A percentile compares a stretch with the other conserved stretches of the same genome.
Conservation (phyloP, 1,140 invertebrate genomes). For the Stenopsyche tienmushanensis region DNA sequence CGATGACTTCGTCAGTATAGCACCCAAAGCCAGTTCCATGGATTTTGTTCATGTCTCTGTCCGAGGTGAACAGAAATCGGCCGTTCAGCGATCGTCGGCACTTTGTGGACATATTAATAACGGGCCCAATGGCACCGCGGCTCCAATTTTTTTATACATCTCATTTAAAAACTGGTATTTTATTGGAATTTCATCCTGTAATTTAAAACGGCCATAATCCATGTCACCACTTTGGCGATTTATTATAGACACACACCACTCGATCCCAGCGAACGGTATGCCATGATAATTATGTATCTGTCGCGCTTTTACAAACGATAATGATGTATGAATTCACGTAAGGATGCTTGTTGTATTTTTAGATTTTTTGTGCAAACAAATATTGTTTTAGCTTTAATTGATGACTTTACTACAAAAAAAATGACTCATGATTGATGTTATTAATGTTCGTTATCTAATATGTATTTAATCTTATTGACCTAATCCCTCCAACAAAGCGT, state of each 20-base stretch:
- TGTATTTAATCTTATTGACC: too few relatives aligned
- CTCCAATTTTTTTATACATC: conserved; percentile 35
- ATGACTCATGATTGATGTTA: too few relatives aligned
- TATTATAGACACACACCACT: conserved; percentile 37
- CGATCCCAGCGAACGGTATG: neutral
- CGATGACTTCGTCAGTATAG: neutral
- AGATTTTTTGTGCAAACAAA: too few relatives aligned
- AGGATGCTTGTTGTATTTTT: too few relatives aligned
- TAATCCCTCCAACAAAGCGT: too few relatives aligned
- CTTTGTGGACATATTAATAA: conserved; percentile 31
- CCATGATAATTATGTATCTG: too few relatives aligned
- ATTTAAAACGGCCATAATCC: conserved; percentile 42
- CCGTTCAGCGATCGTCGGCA: conserved; percentile 28
- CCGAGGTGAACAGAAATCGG: conserved; percentile 8
- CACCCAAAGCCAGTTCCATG: neutral
- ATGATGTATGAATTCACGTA: too few relatives aligned
- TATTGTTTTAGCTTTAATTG: too few relatives aligned
- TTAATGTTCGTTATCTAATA: too few relatives aligned
- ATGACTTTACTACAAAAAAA: too few relatives aligned
- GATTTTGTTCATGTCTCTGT: neutral
- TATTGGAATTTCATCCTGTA: conserved; percentile 42
- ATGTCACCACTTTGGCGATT: conserved; percentile 42
- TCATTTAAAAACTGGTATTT: conserved; percentile 42
- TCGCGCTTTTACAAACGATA: too few relatives aligned
- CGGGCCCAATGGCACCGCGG: conserved; percentile 15